Conservation (phyloP, 2,888 invertebrate genomes). For the Anoplius nigerrimus region DNA sequence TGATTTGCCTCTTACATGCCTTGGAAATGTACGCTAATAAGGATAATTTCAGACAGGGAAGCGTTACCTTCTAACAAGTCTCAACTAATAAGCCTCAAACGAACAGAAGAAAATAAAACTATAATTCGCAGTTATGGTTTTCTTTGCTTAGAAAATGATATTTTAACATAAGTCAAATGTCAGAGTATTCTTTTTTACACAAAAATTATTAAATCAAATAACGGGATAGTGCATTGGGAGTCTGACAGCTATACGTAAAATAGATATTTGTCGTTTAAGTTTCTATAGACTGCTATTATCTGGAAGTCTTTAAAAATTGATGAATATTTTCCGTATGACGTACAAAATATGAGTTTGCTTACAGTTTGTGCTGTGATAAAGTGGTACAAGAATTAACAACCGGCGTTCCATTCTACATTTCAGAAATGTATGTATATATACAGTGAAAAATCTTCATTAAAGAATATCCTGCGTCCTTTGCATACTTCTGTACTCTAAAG, state of each 20-base stretch:
- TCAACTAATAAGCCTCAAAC: too few relatives aligned
- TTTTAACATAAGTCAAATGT: too few relatives aligned
- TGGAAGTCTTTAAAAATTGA: too few relatives aligned
- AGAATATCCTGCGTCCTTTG: slow-evolving; percentile 52
- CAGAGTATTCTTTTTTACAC: too few relatives aligned
- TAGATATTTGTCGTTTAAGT: too few relatives aligned
- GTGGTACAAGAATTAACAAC: slow-evolving; percentile 36
- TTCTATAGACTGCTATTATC: too few relatives aligned
- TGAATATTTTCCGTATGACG: not conserved
- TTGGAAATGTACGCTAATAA: slow-evolving; percentile 30
- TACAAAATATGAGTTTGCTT: not conserved
- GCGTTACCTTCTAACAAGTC: not conserved
- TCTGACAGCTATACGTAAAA: too few relatives aligned
- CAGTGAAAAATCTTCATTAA: slow-evolving; percentile 61
- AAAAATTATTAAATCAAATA: too few relatives aligned
- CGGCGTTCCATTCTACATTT: slow-evolving; percentile 37
- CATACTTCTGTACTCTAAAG: slow-evolving; percentile 26
- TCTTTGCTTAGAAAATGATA: too few relatives aligned
- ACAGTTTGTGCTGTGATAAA: slow-evolving; percentile 6
- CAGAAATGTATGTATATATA: slow-evolving; percentile 34
- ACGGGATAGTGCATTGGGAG: too few relatives aligned
- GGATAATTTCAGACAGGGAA: slow-evolving; percentile 2
- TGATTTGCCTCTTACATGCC: slow-evolving; percentile 40
- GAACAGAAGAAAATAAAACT: too few relatives aligned
- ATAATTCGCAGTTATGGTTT: too few relatives aligned